Conservation (phyloP, 2,888 invertebrate species). For the Drosophila meridionalis region DNA sequence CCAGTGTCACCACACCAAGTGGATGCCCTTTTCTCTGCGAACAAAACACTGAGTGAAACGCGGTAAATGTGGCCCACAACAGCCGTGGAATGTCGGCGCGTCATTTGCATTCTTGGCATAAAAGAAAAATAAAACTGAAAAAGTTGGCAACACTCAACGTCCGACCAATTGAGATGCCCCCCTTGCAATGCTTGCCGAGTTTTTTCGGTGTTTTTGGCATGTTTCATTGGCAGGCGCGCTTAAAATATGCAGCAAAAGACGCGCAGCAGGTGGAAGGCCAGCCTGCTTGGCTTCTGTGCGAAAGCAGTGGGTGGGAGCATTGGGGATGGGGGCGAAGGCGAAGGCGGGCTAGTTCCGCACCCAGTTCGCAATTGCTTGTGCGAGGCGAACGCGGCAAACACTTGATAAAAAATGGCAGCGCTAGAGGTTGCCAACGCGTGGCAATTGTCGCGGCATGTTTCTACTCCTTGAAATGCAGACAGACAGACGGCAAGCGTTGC, state of each 20-base stretch:
- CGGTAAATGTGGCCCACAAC: constrained; percentile 43
- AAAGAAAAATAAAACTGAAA: constrained; percentile 10
- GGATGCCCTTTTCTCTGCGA: constrained; percentile 15
- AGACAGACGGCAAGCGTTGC: background rate
- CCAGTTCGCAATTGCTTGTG: constrained; percentile 61
- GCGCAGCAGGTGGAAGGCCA: constrained; percentile 66
- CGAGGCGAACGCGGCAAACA: constrained; percentile 21
- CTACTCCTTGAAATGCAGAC: constrained; percentile 9
- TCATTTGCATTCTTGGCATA: constrained; percentile 78
- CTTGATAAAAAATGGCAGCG: constrained; percentile 57
- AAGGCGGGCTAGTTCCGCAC: constrained; percentile 36
- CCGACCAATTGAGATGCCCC: constrained; percentile 15
- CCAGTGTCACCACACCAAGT: constrained; percentile 55
- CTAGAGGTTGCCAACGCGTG: constrained; percentile 51
- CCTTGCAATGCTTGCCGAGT: constrained; percentile 1
- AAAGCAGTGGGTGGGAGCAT: background rate
- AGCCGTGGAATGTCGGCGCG: constrained; percentile 44
- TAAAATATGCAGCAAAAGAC: constrained; percentile 65
- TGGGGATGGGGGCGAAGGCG: background rate
- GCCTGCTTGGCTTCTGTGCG: background rate
- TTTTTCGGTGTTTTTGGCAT: constrained; percentile 73
- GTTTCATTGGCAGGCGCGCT: constrained; percentile 73
- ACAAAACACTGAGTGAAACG: constrained; percentile 27
- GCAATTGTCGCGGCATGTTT: constrained; percentile 46
- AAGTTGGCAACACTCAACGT: constrained; percentile 62